Evolutionary conservation across 2,888 invertebrate species (phyloP).

Genomic region (Oscheius myriophilus): DNA sequence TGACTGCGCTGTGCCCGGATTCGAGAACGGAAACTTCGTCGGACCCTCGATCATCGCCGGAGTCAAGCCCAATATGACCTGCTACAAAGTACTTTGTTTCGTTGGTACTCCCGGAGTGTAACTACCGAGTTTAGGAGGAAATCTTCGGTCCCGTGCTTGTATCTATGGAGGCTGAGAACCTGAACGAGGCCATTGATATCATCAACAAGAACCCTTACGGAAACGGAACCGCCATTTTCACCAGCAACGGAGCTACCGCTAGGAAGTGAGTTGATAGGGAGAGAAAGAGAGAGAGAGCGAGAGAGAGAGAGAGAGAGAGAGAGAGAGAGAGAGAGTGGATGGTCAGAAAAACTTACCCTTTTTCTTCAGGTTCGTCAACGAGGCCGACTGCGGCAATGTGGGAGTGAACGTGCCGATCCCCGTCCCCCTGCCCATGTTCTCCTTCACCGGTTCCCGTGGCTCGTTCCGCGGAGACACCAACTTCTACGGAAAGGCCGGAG

Average conservation of each 20-base stretch:
- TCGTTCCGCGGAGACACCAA: slow-evolving; percentile 95
- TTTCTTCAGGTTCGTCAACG: slow-evolving; percentile 62
- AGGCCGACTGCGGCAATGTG: slow-evolving; percentile 66
- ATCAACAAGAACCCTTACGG: slow-evolving; percentile 95
- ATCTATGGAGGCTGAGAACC: slow-evolving; percentile 85
- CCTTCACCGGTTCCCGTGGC: slow-evolving; percentile 94
- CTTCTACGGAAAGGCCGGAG: slow-evolving; percentile 93
- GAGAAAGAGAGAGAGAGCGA: no score
- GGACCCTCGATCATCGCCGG: slow-evolving; percentile 91
- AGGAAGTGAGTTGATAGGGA: slow-evolving; percentile 81
- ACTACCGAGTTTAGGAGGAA: slow-evolving; percentile 79
- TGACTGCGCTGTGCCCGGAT: slow-evolving; percentile 82
- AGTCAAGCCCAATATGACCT: slow-evolving; percentile 76
- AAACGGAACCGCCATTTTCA: slow-evolving; percentile 98
- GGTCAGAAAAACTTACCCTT: background rate
- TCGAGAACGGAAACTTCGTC: slow-evolving; percentile 96
- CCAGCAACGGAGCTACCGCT: slow-evolving; percentile 94
- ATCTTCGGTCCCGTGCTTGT: slow-evolving; percentile 97
- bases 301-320: no score
- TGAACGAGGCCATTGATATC: slow-evolving; percentile 91
- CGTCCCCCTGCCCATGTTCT: slow-evolving; percentile 98
- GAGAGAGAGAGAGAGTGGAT: background rate
- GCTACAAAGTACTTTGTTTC: slow-evolving; percentile 68
- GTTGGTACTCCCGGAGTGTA: no score
- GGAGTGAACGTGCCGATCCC: slow-evolving; percentile 91